Percentiles rank a stretch among this genome's conserved stretches.
These are phyloP conservation scores for Brotula barbata DNA, from an alignment of 2,797 vertebrate genomes.

Conservation along the genomic window DNA sequence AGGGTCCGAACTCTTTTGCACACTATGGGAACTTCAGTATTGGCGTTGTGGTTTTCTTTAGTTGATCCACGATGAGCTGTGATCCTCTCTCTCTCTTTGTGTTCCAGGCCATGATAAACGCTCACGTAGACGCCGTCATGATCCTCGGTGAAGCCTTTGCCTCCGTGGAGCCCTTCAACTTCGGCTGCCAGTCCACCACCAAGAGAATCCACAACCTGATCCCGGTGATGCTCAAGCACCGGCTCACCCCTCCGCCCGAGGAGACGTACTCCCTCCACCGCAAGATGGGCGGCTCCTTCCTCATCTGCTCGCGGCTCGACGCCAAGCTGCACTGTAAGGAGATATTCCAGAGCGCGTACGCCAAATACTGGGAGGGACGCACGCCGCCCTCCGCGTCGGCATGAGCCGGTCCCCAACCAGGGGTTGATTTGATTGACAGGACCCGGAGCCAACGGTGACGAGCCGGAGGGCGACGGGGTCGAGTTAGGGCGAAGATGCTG, in stretches of 20 bases:
- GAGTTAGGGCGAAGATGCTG: conserved; percentile 7
- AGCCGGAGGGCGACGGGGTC: background rate
- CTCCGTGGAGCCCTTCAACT: conserved; percentile 83
- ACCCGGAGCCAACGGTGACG: conserved; percentile 40
- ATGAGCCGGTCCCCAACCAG: conserved; percentile 13
- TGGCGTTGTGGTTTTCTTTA: background rate
- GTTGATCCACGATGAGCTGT: background rate
- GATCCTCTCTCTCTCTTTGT: background rate
- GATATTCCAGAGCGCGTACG: conserved; percentile 88
- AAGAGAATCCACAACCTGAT: conserved; percentile 95
- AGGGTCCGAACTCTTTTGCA: too few relatives aligned
- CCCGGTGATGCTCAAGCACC: conserved; percentile 93
- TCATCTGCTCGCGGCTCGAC: conserved; percentile 94
- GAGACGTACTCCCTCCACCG: conserved; percentile 97
- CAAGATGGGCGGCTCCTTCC: conserved; percentile 98
- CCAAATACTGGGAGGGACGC: conserved; percentile 85
- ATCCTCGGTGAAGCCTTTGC: conserved; percentile 96
- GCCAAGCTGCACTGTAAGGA: conserved; percentile 87
- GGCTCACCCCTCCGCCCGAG: conserved; percentile 91
- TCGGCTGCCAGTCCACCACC: conserved; percentile 91
- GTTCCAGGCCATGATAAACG: conserved; percentile 88
- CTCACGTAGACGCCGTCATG: conserved; percentile 94
- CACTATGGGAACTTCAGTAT: too few relatives aligned
- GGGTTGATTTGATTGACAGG: conserved; percentile 32
- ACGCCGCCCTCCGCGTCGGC: conserved; percentile 32